Evolutionary conservation across 2,797 vertebrate genomes (phyloP).

Genomic region (Siniperca undulata): DNA sequence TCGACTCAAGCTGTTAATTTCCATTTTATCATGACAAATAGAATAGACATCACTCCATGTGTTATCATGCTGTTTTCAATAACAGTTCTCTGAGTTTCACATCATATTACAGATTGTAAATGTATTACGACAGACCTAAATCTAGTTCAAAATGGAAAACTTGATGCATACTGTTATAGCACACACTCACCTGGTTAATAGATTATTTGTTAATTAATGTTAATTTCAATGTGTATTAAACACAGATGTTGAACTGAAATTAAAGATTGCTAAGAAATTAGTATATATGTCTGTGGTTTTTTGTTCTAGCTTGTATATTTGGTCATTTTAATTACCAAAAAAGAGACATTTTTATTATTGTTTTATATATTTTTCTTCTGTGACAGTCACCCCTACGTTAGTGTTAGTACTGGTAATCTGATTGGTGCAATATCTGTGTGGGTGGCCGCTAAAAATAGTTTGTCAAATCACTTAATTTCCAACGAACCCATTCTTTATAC

Average conservation of each 20-base stretch:
- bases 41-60: slow-evolving; percentile 49
- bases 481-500: neutral
- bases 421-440: slow-evolving; percentile 3
- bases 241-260: neutral
- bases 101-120: slow-evolving; percentile 63
- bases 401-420: neutral
- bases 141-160: slow-evolving; percentile 57
- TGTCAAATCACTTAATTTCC: neutral
- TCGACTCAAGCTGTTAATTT: slow-evolving; percentile 69
- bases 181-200: slow-evolving; percentile 15
- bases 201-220: slow-evolving; percentile 46
- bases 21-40: slow-evolving; percentile 64
- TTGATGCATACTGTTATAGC: slow-evolving; percentile 21
- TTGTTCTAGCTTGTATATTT: neutral
- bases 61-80: slow-evolving; percentile 55
- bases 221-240: slow-evolving; percentile 40
- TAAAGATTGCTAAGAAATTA: neutral
- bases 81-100: slow-evolving; percentile 50
- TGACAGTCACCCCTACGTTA: neutral
- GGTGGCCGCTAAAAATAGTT: neutral
- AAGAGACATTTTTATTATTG: neutral
- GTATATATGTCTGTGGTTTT: neutral
- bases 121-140: slow-evolving; percentile 53
- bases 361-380: neutral
- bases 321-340: neutral